Conservation (phyloP, 2,797 vertebrate genomes). For the Phoeniculus purpureus region DNA sequence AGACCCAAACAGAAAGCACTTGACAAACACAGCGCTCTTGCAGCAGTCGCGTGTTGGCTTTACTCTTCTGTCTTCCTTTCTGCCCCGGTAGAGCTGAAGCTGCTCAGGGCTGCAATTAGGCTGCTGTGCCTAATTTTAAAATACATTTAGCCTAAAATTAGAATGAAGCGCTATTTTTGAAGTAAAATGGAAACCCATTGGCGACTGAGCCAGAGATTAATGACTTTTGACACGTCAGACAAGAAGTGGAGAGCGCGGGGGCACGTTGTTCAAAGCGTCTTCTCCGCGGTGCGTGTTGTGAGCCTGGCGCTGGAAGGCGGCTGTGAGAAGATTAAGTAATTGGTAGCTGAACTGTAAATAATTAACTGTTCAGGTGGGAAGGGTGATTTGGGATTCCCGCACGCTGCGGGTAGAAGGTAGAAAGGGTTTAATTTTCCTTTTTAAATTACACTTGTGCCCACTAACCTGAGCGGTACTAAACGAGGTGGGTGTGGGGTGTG, state of each 20-base stretch:
- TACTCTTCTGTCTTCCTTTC: neutral
- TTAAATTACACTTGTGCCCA: neutral
- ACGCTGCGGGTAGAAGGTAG: neutral
- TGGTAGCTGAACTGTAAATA: neutral
- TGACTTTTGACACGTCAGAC: neutral
- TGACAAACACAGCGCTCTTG: neutral
- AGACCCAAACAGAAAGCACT: neutral
- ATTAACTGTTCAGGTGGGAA: neutral
- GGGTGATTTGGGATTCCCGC: neutral
- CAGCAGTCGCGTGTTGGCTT: neutral
- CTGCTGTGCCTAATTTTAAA: neutral
- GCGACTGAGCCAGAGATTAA: neutral
- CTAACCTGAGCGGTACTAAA: slow-evolving; percentile 5
- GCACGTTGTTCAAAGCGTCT: neutral
- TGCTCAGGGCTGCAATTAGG: neutral
- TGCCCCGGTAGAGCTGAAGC: neutral
- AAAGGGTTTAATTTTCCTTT: neutral
- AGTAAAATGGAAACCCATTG: neutral
- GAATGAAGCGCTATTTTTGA: slow-evolving; percentile 16
- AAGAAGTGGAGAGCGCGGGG: neutral
- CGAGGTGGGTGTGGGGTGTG: neutral
- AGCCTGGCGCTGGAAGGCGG: neutral
- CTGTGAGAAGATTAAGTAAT: neutral
- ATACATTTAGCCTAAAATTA: neutral
- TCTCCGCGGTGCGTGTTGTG: neutral